Evolutionary conservation across 2,888 invertebrate species (phyloP).

Genomic region (Pyrrhia umbra): DNA sequence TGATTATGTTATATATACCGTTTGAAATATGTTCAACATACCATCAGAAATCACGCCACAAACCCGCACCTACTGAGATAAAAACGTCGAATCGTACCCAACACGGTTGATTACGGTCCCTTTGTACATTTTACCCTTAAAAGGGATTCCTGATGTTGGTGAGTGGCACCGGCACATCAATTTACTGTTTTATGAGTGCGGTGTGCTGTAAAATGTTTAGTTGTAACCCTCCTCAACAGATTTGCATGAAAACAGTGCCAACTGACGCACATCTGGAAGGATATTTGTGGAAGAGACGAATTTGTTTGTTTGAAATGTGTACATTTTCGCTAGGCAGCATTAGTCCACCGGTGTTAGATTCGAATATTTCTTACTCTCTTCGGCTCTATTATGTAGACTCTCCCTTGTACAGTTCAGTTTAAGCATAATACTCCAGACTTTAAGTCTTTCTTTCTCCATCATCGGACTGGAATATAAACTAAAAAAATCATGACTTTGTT

Average conservation of each 20-base stretch:
- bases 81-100: conserved; percentile 22
- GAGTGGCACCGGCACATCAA: conserved; percentile 27
- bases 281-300: conserved; percentile 55
- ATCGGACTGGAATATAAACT: not conserved
- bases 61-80: not conserved
- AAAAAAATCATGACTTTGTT: not conserved
- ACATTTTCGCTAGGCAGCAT: conserved; percentile 23
- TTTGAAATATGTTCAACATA: conserved; percentile 24
- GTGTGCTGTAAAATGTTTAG: conserved; percentile 50
- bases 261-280: conserved; percentile 53
- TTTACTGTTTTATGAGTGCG: conserved; percentile 40
- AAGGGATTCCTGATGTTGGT: conserved; percentile 25
- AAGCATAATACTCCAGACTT: not conserved
- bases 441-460: conserved; percentile 4
- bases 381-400: not conserved
- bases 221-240: conserved; percentile 38
- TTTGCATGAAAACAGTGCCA: conserved; percentile 52
- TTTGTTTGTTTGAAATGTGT: conserved; percentile 38
- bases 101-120: conserved; percentile 45
- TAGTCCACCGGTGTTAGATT: not conserved
- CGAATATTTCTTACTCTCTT: not conserved
- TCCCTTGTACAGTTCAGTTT: not conserved
- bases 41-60: conserved; percentile 25
- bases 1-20: conserved; percentile 8
- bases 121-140: conserved; percentile 49